Percentiles rank a stretch among this genome's conserved stretches.
These are phyloP conservation scores for Xiphorhynchus elegans DNA, from an alignment of 2,113 vertebrate species.

Conservation along the genomic window DNA sequence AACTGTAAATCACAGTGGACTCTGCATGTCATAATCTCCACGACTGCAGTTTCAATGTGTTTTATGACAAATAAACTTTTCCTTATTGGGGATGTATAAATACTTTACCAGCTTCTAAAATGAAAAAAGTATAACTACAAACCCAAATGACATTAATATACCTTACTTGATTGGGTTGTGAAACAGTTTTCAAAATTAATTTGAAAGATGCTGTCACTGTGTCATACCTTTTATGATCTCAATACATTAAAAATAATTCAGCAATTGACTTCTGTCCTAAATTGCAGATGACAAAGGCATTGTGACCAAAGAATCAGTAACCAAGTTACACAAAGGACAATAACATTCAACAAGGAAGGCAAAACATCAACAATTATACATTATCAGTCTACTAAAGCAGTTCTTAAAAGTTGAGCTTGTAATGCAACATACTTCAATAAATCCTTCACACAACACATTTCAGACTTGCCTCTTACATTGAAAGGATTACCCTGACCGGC, in stretches of 20 bases:
- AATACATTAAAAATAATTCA: not conserved
- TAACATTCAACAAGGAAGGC: rapidly evolving
- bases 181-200: not conserved
- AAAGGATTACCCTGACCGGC: not conserved
- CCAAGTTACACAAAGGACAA: not conserved
- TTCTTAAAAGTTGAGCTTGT: not conserved
- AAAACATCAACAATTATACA: not conserved
- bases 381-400: not conserved
- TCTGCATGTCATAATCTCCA: not conserved
- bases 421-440: not conserved
- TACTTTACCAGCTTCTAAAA: not conserved
- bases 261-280: not conserved
- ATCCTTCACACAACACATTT: not conserved
- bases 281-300: not conserved
- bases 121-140: not conserved
- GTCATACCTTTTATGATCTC: not conserved
- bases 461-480: not conserved
- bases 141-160: not conserved
- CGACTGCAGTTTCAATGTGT: not conserved
- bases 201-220: not conserved
- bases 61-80: not conserved
- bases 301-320: not conserved
- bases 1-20: not conserved
- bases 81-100: not conserved
- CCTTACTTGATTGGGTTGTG: not conserved